Evolutionary conservation across 2,888 invertebrate genomes (phyloP).

Genomic region (Julus scanicus): DNA sequence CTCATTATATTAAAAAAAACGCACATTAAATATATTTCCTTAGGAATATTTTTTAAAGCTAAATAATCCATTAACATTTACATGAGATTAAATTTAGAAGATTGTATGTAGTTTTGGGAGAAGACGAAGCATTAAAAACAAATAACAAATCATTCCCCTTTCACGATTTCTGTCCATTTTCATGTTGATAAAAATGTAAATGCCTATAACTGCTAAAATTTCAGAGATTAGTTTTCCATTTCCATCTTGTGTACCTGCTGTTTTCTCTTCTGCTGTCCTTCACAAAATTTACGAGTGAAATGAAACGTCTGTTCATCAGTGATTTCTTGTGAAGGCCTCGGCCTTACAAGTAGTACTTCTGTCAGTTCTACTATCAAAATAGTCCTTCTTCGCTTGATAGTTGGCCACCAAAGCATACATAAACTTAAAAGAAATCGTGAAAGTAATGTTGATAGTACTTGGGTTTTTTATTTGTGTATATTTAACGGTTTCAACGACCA

Average conservation of each 20-base stretch:
- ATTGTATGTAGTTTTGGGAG: no score
- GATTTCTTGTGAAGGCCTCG: constrained; percentile 1
- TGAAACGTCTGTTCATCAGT: neutral
- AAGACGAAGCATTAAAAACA: neutral
- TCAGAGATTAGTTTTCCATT: neutral
- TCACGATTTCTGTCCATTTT: neutral
- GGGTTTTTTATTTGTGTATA: no score
- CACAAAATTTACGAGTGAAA: neutral
- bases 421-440: no score
- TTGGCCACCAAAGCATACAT: neutral
- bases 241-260: neutral
- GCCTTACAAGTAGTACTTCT: neutral
- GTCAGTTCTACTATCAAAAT: neutral
- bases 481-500: no score
- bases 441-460: no score
- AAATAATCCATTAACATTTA: no score
- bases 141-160: neutral
- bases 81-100: no score
- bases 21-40: no score
- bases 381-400: neutral
- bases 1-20: no score
- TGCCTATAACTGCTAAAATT: no score
- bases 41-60: no score
- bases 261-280: neutral
- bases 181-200: neutral